These are phyloP conservation scores for Mastigias papua DNA, from an alignment of 30 jellyfish, hydroid and myxozoan species.

Conservation along the genomic window DNA sequence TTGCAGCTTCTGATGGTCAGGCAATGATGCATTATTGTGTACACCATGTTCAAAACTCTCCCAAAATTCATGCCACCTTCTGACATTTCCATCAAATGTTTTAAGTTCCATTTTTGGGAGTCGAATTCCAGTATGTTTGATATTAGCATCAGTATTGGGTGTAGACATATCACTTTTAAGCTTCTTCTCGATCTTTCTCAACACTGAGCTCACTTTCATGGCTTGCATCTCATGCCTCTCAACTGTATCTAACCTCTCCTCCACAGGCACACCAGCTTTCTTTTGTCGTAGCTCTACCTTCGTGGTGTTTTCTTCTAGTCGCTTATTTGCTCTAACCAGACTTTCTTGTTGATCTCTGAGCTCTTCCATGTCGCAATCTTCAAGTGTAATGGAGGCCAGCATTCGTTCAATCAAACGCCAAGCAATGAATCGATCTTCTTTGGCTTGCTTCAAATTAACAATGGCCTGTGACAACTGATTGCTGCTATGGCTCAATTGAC, in stretches of 20 bases:
- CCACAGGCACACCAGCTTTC: not conserved
- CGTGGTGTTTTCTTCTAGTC: not conserved
- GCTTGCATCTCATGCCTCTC: constrained; percentile 30
- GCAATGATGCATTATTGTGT: constrained; percentile 7
- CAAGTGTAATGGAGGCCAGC: not conserved
- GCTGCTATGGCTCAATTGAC: not conserved
- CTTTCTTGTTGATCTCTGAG: constrained; percentile 32
- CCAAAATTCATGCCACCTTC: constrained; percentile 66
- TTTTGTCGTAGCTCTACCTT: constrained; percentile 3
- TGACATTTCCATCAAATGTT: constrained; percentile 56
- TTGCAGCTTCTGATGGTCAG: constrained; percentile 57
- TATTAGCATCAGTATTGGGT: not conserved
- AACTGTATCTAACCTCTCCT: constrained; percentile 7
- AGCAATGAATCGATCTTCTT: constrained; percentile 39
- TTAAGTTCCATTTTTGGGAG: constrained; percentile 65
- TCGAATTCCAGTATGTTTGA: constrained; percentile 16
- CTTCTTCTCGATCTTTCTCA: constrained; percentile 2
- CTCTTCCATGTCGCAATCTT: constrained; percentile 11
- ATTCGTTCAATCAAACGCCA: constrained; percentile 11
- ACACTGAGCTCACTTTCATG: constrained; percentile 4
- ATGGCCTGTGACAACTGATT: not conserved
- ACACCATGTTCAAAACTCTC: constrained; percentile 72
- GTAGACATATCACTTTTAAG: constrained; percentile 6
- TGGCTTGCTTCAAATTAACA: constrained; percentile 2
- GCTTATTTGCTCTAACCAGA: constrained; percentile 17